A percentile compares a stretch with the other conserved stretches of the same genome.
These are phyloP conservation scores for Atractosteus spatula DNA, from an alignment of 2,113 vertebrate species.

Conservation along the genomic window DNA sequence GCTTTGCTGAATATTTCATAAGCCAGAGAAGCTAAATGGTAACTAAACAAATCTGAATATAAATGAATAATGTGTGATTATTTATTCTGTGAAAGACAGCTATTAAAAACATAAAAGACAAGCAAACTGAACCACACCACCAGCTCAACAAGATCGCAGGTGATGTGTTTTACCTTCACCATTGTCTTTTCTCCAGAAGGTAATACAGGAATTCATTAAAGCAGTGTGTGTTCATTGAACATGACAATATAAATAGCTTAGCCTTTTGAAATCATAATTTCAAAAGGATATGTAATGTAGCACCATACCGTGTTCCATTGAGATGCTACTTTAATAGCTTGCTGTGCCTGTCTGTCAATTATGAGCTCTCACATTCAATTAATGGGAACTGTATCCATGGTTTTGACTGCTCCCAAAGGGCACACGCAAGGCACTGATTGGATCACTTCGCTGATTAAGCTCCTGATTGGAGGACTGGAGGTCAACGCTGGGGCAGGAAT, in stretches of 20 bases:
- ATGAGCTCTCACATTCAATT: not conserved
- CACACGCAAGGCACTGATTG: not conserved
- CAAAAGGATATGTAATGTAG: too few species aligned
- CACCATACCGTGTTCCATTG: too few species aligned
- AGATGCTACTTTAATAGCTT: not conserved
- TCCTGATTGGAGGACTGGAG: not conserved
- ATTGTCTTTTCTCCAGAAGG: too few species aligned
- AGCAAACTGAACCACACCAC: not conserved
- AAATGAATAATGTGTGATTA: not conserved
- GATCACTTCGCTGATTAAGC: not conserved
- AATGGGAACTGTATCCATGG: not conserved
- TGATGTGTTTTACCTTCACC: too few species aligned
- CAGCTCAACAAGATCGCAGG: not conserved
- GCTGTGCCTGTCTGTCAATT: conserved; percentile 11
- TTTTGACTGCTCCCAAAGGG: conserved; percentile 9
- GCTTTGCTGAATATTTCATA: not conserved
- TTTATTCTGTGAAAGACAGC: not conserved
- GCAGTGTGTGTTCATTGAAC: too few species aligned
- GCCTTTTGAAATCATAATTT: too few species aligned
- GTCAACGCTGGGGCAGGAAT: too few species aligned
- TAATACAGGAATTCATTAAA: too few species aligned
- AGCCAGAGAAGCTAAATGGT: not conserved
- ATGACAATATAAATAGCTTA: too few species aligned
- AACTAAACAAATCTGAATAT: not conserved
- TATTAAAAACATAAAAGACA: not conserved